A percentile compares a stretch with the other conserved stretches of the same genome.
Conservation (phyloP, 1,140 invertebrate species). For the Lepidurus apus region DNA sequence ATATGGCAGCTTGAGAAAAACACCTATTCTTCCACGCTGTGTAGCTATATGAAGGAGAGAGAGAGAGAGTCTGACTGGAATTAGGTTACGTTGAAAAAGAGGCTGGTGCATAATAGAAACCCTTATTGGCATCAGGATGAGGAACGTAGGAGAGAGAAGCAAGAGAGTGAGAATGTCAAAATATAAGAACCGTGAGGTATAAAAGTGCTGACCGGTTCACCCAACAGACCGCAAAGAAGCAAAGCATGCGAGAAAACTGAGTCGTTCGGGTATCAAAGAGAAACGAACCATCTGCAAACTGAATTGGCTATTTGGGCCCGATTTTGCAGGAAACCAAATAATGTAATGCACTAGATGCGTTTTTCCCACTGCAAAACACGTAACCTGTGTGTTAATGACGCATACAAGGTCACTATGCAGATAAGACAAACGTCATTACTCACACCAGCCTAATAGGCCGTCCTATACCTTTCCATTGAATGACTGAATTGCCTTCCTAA, state of each 20-base stretch:
- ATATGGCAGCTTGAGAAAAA: neutral
- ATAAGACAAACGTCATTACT: slow-evolving; percentile 10
- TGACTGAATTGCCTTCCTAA: neutral
- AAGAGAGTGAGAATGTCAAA: slow-evolving; percentile 13
- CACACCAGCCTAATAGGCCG: neutral
- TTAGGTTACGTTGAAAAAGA: slow-evolving; percentile 10
- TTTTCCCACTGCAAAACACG: neutral
- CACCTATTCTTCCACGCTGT: neutral
- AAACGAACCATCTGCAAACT: slow-evolving; percentile 3
- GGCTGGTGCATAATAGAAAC: slow-evolving; percentile 13
- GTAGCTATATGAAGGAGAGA: neutral
- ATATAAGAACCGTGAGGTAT: neutral
- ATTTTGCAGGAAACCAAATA: neutral
- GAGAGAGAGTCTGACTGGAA: neutral
- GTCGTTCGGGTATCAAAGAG: neutral
- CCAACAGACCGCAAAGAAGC: neutral
- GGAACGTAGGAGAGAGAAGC: neutral
- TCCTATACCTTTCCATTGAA: neutral
- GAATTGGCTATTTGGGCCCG: neutral
- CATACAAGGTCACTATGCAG: neutral
- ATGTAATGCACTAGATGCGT: neutral
- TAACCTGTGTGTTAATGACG: neutral
- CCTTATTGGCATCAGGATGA: neutral
- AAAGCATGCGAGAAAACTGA: neutral
- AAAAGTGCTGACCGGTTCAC: neutral